phyloP scores from a whole-genome alignment of 2,888 invertebrate species.

The Oscheius sp. region DNA sequence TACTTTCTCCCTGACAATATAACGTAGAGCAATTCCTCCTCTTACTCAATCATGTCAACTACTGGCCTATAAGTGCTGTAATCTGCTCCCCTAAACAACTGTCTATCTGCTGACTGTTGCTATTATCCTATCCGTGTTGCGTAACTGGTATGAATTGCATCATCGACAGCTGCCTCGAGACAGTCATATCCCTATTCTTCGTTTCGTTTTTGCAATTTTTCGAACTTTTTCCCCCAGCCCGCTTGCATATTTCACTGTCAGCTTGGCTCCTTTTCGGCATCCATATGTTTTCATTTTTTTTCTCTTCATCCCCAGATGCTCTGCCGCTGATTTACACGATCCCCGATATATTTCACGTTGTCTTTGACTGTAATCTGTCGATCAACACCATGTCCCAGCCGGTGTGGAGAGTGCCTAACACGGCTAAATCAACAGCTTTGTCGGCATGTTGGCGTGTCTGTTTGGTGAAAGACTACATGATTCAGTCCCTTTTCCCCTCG shows the following conservation, averaged over 20 bases:
- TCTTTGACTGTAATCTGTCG: background rate
- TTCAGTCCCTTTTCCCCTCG: background rate
- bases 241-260: constrained; percentile 12
- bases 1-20: no score
- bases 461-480: background rate
- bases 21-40: no score
- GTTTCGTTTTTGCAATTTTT: no score
- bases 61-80: no score
- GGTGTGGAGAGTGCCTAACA: constrained; percentile 8
- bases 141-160: no score
- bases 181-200: no score
- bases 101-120: background rate
- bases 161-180: no score
- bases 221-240: background rate
- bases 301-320: background rate
- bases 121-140: background rate
- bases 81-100: no score
- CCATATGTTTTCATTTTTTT: constrained; percentile 20
- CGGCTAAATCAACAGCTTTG: background rate
- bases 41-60: no score
- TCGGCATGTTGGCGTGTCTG: background rate
- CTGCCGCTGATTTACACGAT: background rate
- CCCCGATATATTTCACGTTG: background rate
- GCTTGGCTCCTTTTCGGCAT: constrained; percentile 6
- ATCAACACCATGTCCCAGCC: constrained; percentile 8